phyloP scores from a whole-genome alignment of 2,113 vertebrate genomes.

The Terrapene triunguis region DNA sequence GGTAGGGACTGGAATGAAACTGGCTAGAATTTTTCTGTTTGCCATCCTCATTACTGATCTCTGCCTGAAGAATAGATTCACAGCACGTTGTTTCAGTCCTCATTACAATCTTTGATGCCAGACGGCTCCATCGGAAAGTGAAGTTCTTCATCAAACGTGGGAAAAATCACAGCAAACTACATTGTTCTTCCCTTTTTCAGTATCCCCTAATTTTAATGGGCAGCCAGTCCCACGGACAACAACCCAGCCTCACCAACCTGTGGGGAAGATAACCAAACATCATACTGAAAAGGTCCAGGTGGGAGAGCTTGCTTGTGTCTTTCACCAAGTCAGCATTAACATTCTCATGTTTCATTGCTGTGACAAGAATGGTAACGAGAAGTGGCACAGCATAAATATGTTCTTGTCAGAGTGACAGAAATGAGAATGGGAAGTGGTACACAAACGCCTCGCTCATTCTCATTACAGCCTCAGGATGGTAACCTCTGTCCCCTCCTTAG shows the following conservation, averaged over 20 bases:
- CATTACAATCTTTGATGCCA: not conserved
- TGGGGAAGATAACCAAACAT: not conserved
- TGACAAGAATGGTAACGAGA: not conserved
- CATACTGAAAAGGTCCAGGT: not conserved
- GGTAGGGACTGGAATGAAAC: slow-evolving; percentile 11
- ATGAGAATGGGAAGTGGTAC: not conserved
- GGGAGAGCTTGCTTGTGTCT: not conserved
- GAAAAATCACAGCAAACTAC: not conserved
- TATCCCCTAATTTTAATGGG: not conserved
- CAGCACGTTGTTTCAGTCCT: not conserved
- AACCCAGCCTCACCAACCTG: not conserved
- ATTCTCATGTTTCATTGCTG: not conserved
- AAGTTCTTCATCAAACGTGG: not conserved
- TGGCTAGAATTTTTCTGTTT: not conserved
- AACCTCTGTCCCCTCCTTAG: not conserved
- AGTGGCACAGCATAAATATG: not conserved
- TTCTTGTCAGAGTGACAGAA: not conserved
- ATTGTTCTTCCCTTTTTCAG: not conserved
- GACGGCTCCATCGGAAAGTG: not conserved
- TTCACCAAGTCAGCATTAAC: not conserved
- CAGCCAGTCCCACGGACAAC: accelerated
- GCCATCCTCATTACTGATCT: not conserved
- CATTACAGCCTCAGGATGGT: not conserved
- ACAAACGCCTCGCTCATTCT: not conserved
- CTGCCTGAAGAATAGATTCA: not conserved